Conservation (phyloP, 2,888 invertebrate species). For the Eupithecia subfuscata region DNA sequence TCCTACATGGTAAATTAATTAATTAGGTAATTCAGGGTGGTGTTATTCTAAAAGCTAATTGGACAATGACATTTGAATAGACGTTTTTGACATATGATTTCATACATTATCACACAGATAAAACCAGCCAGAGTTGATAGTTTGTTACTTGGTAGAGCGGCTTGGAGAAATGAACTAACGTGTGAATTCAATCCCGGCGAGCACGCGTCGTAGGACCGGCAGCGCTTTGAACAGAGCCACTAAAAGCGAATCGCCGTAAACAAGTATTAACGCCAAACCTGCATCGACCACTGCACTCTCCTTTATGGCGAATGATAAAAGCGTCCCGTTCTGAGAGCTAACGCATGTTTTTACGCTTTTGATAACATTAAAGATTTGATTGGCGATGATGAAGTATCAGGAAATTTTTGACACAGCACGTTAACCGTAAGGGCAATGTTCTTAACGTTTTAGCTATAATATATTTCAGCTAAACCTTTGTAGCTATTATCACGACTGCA, state of each 20-base stretch:
- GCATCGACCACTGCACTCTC: slow-evolving; percentile 78
- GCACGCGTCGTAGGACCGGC: slow-evolving; percentile 52
- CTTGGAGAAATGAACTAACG: slow-evolving; percentile 40
- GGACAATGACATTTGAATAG: not conserved
- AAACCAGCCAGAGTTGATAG: not conserved
- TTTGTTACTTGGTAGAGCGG: slow-evolving; percentile 13
- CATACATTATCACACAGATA: not conserved
- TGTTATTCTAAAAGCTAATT: not conserved
- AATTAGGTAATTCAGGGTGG: no score
- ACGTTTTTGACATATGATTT: not conserved
- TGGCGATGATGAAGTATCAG: not conserved
- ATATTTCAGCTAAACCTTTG: no score
- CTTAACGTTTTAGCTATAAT: not conserved
- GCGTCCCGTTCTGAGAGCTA: slow-evolving; percentile 66
- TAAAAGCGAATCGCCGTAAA: slow-evolving; percentile 82
- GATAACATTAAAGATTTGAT: slow-evolving; percentile 21
- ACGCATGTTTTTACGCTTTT: slow-evolving; percentile 47
- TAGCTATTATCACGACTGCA: no score
- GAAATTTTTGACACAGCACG: not conserved
- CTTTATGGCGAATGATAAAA: slow-evolving; percentile 79
- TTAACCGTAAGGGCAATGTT: not conserved
- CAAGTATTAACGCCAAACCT: slow-evolving; percentile 80
- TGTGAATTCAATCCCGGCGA: slow-evolving; percentile 58
- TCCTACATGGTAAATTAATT: not conserved
- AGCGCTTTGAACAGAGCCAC: slow-evolving; percentile 68